Evolutionary conservation across 2,888 invertebrate species (phyloP).

Genomic region (Parnassius smintheus): DNA sequence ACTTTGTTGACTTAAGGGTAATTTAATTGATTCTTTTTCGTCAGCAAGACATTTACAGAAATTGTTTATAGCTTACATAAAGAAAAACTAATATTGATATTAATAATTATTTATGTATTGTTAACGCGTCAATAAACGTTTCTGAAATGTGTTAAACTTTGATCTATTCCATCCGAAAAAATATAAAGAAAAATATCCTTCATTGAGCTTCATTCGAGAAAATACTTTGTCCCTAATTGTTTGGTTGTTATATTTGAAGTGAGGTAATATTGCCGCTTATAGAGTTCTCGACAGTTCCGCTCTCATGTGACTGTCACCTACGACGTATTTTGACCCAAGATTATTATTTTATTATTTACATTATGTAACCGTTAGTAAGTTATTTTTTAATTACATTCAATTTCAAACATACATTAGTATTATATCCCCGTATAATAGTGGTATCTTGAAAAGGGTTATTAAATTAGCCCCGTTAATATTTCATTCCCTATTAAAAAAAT

Average conservation of each 20-base stretch:
- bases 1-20: neutral
- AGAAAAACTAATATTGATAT: slow-evolving; percentile 1
- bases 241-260: slow-evolving; percentile 23
- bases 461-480: neutral
- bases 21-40: neutral
- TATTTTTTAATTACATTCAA: too few relatives aligned
- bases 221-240: slow-evolving; percentile 17
- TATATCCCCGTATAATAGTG: too few relatives aligned
- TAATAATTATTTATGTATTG: neutral
- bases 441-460: neutral
- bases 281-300: slow-evolving; percentile 16
- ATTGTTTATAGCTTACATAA: too few relatives aligned
- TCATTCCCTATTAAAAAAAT: neutral
- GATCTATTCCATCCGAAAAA: too few relatives aligned
- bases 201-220: slow-evolving; percentile 6
- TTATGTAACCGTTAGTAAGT: neutral
- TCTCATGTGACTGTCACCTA: slow-evolving; percentile 5
- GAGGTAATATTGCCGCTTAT: slow-evolving; percentile 21
- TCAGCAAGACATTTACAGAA: too few relatives aligned
- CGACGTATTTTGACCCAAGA: neutral
- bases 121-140: neutral
- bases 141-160: too few relatives aligned
- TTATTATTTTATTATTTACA: neutral
- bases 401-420: too few relatives aligned
- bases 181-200: too few relatives aligned